Evolutionary conservation across 1,140 invertebrate species (phyloP), one percentile per base, ranked within the genome.

Genomic region (Wiebesia pumilae): DNA sequence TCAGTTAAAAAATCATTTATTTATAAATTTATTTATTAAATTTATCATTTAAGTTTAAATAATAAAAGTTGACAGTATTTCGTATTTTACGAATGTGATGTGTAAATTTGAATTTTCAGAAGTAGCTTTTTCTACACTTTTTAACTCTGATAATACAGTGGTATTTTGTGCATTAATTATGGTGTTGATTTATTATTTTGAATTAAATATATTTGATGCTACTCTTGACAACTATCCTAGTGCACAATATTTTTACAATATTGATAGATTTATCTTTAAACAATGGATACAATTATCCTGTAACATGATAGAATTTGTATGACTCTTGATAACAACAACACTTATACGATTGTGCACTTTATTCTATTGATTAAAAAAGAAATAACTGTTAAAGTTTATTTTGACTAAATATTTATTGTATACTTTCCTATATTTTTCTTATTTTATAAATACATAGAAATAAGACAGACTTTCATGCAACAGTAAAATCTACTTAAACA

Each of bases 401-500:
- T 33, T 1, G 38, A 65, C 16, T 84, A 78, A 62, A 85, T 85
- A 54, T 85, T 38, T 71, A 77, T 83, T 6, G 12, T 73, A 38
- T 73, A 35, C 51, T 21, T 82, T 9, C 19, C 21, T 58, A 33
- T 75, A 75, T 83, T 77, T 62, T 84, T 24, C 14, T 91, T 91
- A 90, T 91, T 90, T 88, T 84, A 88, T 90, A 89, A 73, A 88
- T 90, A 89, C 90, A 91, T 89, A 91, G 85, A 91, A 91, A 89
- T 91, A 89, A 88, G 88, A 87, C 90, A 88, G 89, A 80, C 88
- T 87, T 88, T 88, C 91, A 91, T 92, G 91, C 90, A 91, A 91
- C 88, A 89, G 87, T 91, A 88, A 86, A 81, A 88, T 90, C 89
- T 91, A 91, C 87, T 88, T 86, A 87, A 90, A 89, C 87, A 83